Evolutionary conservation across 2,797 vertebrate species (phyloP), one percentile per base, ranked within the genome.

Genomic region (Leptatherina wallacei): DNA sequence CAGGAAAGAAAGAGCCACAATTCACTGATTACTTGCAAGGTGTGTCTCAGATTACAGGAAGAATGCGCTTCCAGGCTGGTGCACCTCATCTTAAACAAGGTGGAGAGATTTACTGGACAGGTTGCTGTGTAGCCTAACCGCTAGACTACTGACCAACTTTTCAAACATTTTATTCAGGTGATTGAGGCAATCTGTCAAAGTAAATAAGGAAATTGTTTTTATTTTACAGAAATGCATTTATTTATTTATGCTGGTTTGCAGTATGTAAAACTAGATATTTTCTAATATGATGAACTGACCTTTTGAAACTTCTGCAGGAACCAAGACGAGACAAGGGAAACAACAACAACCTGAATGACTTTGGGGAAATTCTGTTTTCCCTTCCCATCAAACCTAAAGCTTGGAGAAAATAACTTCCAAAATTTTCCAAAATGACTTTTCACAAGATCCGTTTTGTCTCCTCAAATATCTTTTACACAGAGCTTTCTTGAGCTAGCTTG

Each of bases 1-100:
- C 67, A 83, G 75, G 51, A 82, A 74, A 42, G 55, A 60, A 47
- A 54, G 55, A 69, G 71, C 10, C 3, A 16, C 61, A 66, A 61
- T 85, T 51, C 57, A 6, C 74, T 83, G 78, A 77, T 88, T 82
- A 57, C 76, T 82, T 78, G 61, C 71, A 67, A 81, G 75, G 80
- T 84, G 66, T 40, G 36, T 71, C 44, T 78, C 59, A 70, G 73
- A 87, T 86, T 80, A 71, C 57, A 66, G 65, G 49, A 40, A 69
- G 54, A 70, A 71, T 58, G 60, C 12, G 76, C 72, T 78, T 75
- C 54, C 13, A 20, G 61, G 63, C 72, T 38, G 69, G n/a, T 73
- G 65, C 71, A 65, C 38, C 68, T 78, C 55, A 67, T 59, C 65
- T 69, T 27, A 75, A 68, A 75, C 32, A 64, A 73, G 27, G 51